Evolutionary conservation across 2,888 invertebrate species (phyloP).

Genomic region (Lissonota sp.): DNA sequence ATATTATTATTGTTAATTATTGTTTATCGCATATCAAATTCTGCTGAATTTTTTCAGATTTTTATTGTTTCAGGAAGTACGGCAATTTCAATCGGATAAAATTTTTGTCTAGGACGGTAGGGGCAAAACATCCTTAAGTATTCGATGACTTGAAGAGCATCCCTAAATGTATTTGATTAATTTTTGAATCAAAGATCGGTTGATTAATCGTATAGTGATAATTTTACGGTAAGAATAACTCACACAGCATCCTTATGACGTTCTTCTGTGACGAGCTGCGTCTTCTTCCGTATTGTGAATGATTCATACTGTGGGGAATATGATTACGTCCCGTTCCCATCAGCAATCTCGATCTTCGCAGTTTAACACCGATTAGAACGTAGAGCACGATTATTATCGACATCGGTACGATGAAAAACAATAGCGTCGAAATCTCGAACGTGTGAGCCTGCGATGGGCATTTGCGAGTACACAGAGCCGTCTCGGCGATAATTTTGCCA

Average conservation of each 20-base stretch:
- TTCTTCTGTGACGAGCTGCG: conserved; percentile 85
- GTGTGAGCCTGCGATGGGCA: conserved; percentile 88
- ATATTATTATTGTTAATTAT: too few relatives aligned
- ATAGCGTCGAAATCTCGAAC: conserved; percentile 91
- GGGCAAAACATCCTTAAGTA: too few relatives aligned
- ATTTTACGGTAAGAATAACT: conserved; percentile 78
- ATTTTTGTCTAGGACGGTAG: too few relatives aligned
- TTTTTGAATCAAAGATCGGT: too few relatives aligned
- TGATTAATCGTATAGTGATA: too few relatives aligned
- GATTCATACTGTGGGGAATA: conserved; percentile 85
- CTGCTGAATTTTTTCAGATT: too few relatives aligned
- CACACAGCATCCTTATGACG: conserved; percentile 93
- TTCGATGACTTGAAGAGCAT: too few relatives aligned
- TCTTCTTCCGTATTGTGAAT: conserved; percentile 82
- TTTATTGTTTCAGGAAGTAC: too few relatives aligned
- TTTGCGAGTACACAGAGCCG: conserved; percentile 87
- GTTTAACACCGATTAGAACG: conserved; percentile 90
- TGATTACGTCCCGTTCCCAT: conserved; percentile 85
- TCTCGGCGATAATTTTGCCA: conserved; percentile 83
- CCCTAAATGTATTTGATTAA: too few relatives aligned
- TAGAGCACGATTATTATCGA: conserved; percentile 93
- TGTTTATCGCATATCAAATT: too few relatives aligned
- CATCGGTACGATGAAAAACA: conserved; percentile 95
- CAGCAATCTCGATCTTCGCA: conserved; percentile 86
- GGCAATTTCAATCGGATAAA: too few relatives aligned